Conservation (phyloP, 1,140 invertebrate species). For the Rhagoletis zephyria region DNA sequence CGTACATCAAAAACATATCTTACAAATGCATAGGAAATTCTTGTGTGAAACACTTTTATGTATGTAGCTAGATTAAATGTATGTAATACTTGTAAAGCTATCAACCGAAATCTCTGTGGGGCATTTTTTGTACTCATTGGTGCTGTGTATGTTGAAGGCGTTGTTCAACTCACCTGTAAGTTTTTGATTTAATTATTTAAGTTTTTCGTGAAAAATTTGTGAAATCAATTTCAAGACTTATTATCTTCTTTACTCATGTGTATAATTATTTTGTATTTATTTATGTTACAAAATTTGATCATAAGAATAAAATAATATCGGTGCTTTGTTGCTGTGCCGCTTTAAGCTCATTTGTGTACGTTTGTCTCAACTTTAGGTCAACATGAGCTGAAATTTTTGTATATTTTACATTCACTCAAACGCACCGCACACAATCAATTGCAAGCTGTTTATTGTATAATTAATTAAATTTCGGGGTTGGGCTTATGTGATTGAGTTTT, state of each 20-base stretch:
- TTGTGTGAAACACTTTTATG: not conserved
- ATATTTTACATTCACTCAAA: no score
- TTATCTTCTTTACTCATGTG: not conserved
- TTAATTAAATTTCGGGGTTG: no score
- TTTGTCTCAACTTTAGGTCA: no score
- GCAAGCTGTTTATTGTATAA: no score
- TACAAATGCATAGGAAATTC: not conserved
- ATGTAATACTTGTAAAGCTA: no score
- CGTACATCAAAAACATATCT: not conserved
- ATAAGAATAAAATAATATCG: not conserved
- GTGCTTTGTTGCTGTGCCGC: not conserved
- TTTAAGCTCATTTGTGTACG: no score
- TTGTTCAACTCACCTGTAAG: not conserved
- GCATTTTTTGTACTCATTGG: not conserved
- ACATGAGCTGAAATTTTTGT: no score
- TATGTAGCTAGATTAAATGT: no score
- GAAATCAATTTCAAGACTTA: not conserved
- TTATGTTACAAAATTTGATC: no score
- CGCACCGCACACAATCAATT: no score
- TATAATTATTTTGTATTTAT: not conserved
- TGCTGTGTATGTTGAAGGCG: not conserved
- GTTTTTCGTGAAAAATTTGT: not conserved
- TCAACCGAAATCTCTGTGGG: not conserved
- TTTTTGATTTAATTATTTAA: conserved; percentile 10
- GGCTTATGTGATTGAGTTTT: no score